Conservation (phyloP, 2,113 vertebrate genomes). For the Bos javanicus region DNA sequence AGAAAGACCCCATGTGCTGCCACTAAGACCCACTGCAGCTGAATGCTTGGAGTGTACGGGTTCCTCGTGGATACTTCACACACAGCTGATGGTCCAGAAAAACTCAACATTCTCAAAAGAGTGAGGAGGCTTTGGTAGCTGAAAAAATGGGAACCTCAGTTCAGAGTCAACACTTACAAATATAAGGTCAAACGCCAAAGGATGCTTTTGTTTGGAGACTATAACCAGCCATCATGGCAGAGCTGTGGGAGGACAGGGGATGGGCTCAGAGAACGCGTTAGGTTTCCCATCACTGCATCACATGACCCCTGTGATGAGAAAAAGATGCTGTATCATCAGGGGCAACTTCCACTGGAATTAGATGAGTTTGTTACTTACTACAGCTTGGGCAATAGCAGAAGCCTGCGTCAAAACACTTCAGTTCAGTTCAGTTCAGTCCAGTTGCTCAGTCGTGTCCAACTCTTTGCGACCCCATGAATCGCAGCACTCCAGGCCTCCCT, state of each 20-base stretch:
- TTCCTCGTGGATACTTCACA: neutral
- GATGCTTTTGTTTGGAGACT: neutral
- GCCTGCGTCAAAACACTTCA: neutral
- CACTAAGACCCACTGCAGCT: neutral
- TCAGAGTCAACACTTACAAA: neutral
- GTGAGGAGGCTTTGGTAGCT: neutral
- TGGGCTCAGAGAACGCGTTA: neutral
- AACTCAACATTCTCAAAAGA: neutral
- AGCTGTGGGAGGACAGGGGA: neutral
- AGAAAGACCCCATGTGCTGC: neutral
- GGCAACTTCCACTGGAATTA: neutral
- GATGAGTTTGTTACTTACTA: neutral
- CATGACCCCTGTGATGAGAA: neutral
- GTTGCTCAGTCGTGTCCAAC: too few relatives aligned
- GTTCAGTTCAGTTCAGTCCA: too few relatives aligned
- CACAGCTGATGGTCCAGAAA: neutral
- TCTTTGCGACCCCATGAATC: too few relatives aligned
- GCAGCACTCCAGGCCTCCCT: too few relatives aligned
- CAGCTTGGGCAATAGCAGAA: neutral
- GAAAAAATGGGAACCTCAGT: neutral
- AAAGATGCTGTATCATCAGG: neutral
- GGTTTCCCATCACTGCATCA: neutral
- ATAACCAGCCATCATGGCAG: neutral
- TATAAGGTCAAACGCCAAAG: slow-evolving; percentile 8
- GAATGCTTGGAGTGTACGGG: neutral